A percentile compares a stretch with the other conserved stretches of the same genome.
These are phyloP conservation scores for Psittacara wagleri DNA, from an alignment of 2,113 vertebrate genomes.

Conservation along the genomic window DNA sequence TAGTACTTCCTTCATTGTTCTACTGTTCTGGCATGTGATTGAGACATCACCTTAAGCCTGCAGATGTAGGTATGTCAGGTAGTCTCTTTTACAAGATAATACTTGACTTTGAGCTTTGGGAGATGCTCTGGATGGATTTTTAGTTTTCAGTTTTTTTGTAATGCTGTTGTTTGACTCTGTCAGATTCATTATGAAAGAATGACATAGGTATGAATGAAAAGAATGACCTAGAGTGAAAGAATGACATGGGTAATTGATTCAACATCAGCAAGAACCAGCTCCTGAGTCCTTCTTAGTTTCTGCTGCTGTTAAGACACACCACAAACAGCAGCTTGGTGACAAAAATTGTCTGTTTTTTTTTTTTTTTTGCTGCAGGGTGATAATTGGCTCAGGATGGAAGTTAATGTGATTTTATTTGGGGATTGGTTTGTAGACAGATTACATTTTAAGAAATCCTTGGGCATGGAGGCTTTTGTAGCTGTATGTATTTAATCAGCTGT, in stretches of 20 bases:
- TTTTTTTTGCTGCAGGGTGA: neutral
- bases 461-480: neutral
- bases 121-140: neutral
- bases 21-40: neutral
- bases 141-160: neutral
- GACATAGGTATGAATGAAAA: neutral
- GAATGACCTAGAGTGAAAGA: neutral
- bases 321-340: neutral
- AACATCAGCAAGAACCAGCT: neutral
- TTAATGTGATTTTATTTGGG: slow-evolving; percentile 28
- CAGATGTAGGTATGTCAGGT: neutral
- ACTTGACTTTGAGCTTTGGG: neutral
- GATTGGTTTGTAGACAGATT: slow-evolving; percentile 41
- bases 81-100: neutral
- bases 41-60: neutral
- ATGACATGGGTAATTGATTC: neutral
- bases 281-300: neutral
- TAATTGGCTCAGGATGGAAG: neutral
- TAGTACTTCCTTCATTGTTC: neutral
- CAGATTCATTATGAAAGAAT: neutral
- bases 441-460: neutral
- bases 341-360: neutral
- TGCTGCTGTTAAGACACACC: neutral
- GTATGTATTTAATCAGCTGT: neutral
- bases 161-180: neutral